These are phyloP conservation scores for Mixornis gularis DNA, from an alignment of 2,113 vertebrate genomes.

Conservation along the genomic window DNA sequence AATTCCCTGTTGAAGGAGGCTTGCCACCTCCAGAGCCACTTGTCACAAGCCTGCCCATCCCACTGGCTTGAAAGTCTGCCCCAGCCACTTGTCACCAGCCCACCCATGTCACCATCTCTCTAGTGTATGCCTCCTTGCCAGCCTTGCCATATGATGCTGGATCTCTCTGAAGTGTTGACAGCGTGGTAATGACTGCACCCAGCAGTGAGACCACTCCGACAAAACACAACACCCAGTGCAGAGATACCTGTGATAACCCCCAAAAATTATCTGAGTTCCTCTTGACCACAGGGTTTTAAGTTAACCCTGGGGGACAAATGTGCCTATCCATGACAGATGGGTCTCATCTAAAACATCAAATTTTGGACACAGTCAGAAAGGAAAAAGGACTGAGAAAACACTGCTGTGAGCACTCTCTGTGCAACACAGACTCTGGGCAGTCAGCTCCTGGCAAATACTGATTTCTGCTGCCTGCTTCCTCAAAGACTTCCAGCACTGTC, in stretches of 20 bases:
- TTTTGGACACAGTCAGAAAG: rapidly evolving
- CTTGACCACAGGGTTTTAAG: not conserved
- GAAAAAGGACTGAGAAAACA: not conserved
- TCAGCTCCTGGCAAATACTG: not conserved
- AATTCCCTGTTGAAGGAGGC: not conserved
- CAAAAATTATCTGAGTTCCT: not conserved
- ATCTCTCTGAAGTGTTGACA: not conserved
- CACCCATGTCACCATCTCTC: not conserved
- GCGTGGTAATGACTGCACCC: rapidly evolving
- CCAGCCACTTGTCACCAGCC: not conserved
- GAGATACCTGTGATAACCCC: not conserved
- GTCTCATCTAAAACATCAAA: not conserved
- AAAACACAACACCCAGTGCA: not conserved
- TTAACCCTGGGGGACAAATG: rapidly evolving
- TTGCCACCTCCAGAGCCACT: not conserved
- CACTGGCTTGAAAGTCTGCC: not conserved
- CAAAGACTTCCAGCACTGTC: not conserved
- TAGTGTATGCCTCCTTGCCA: not conserved
- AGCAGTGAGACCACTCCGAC: not conserved
- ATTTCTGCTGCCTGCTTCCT: not conserved
- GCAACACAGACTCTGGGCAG: not conserved
- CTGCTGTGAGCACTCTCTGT: not conserved
- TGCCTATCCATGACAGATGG: rapidly evolving
- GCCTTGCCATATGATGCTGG: rapidly evolving
- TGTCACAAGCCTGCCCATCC: not conserved